Percentiles rank a stretch among this genome's conserved stretches.
Conservation (phyloP, 1,140 invertebrate species). For the Magallana angulata region DNA sequence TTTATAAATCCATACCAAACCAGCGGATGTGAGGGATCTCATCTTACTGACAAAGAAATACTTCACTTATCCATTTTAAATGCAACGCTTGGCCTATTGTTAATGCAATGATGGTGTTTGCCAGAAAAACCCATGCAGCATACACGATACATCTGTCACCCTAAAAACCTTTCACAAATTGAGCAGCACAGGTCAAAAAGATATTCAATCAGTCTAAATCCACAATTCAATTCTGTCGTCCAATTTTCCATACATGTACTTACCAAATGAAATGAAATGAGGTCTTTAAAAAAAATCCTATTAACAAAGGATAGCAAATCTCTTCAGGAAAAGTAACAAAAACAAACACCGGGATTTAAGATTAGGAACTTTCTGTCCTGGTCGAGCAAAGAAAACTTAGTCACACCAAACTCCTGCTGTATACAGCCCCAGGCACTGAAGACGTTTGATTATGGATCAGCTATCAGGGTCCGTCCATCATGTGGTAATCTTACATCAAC, state of each 20-base stretch:
- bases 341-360: constrained; percentile 28
- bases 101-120: not conserved
- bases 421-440: not conserved
- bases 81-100: not conserved
- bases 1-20: constrained; percentile 10
- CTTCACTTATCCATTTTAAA: not conserved
- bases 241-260: not conserved
- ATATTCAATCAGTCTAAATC: constrained; percentile 20
- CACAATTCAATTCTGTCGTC: not conserved
- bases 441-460: constrained; percentile 21
- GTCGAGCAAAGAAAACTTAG: not conserved
- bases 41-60: constrained; percentile 7
- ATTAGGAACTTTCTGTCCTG: constrained; percentile 30
- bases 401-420: not conserved
- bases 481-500: constrained; percentile 24
- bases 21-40: not conserved
- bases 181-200: not conserved
- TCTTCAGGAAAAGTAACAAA: constrained; percentile 20
- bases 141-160: not conserved
- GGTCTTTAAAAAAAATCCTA: not conserved
- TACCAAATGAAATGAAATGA: not conserved
- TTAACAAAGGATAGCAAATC: constrained; percentile 13
- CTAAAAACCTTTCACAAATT: not conserved
- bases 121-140: not conserved
- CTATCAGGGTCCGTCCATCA: not conserved